Conservation (phyloP, 2,113 vertebrate genomes). For the Anguilla japonica region DNA sequence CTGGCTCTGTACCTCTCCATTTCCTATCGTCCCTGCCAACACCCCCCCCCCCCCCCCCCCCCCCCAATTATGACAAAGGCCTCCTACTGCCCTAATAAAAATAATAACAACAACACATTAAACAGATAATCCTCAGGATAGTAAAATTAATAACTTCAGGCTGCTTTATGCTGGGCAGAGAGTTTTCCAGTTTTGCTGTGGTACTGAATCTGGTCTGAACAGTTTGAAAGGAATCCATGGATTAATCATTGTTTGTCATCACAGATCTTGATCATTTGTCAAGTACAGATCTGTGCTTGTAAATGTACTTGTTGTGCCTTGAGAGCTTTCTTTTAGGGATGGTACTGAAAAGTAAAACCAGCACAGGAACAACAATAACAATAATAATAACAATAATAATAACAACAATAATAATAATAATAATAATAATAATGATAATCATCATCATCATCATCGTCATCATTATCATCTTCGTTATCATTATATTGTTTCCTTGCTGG, state of each 20-base stretch:
- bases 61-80: conserved; percentile 52
- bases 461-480: too few relatives aligned
- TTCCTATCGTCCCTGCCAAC: conserved; percentile 36
- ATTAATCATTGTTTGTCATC: neutral
- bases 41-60: conserved; percentile 27
- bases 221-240: neutral
- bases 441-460: neutral
- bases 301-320: too few relatives aligned
- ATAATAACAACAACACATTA: conserved; percentile 44
- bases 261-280: neutral
- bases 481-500: neutral
- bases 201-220: neutral
- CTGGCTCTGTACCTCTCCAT: conserved; percentile 37
- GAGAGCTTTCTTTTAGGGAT: too few relatives aligned
- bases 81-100: conserved; percentile 56
- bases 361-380: neutral
- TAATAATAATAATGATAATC: neutral
- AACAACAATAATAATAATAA: neutral
- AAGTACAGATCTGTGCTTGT: too few relatives aligned
- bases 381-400: neutral
- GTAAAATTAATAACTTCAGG: conserved; percentile 16
- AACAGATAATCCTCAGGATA: neutral
- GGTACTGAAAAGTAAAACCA: neutral
- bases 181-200: neutral
- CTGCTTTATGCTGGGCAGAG: conserved; percentile 15